Evolutionary conservation across 2,797 vertebrate species (phyloP), one percentile per base, ranked within the genome.

Genomic region (Pelochelys cantorii): DNA sequence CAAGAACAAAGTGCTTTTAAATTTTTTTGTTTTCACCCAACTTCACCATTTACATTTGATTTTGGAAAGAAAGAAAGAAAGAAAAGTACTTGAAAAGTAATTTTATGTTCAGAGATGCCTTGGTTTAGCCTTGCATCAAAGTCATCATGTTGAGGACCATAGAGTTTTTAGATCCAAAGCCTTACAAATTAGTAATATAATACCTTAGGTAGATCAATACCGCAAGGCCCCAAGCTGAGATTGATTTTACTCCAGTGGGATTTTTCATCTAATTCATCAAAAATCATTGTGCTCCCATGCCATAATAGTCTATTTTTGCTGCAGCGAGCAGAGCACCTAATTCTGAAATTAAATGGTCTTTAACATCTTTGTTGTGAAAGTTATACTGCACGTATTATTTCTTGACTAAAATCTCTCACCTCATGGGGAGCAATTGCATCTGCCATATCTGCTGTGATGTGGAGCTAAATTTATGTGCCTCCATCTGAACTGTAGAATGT

Each of bases 1-100:
- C 85, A 94, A 79, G 29, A 87, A 54, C 31, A 92, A 96, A 95
- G 89, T 93, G 92, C 87, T 90, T 82, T 59, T 87, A 42, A 54
- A 91, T 91, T 88, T 91, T 88, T 79, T 92, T 79, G 60, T 75
- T 94, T 94, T 90, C 83, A 85, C 37, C 29, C 23, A 90, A n/a
- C 56, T 48, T 54, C 14, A 59, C 14, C 1, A 85, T 87, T 96
- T 94, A 60, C 86, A 82, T 3, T 91, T 87, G 86, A 42, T 86
- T 92, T 75, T 93, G 68, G 23, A 94, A 88, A 91, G 80, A 31
- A 95, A 3, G 18, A 34, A 20, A 68, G 65, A 65, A 84, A 17
- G 34, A n/a, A 77, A 86, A 5, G 88, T n/a, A 79, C 84, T 86
- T 84, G 7, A 4, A 93, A 97, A 96, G 75, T 79, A 37, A 14